Conservation (phyloP, 2,797 vertebrate species). For the Bryconaethiops microstoma region DNA sequence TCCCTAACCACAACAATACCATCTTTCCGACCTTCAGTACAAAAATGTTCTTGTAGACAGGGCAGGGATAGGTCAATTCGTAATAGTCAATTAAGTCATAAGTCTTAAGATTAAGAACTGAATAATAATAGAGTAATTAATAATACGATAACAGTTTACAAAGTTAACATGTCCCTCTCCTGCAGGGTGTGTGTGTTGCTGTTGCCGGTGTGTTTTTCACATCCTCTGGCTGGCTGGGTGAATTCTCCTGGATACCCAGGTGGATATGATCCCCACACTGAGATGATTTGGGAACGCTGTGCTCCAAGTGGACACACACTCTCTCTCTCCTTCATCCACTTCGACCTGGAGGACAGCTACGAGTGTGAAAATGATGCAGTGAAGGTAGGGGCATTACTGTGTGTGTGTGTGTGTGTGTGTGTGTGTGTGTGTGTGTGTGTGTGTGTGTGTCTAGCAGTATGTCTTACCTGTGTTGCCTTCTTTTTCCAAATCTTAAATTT, state of each 20-base stretch:
- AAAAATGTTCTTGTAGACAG: no score
- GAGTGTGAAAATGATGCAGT: conserved; percentile 86
- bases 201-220: conserved; percentile 45
- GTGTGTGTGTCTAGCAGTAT: background rate
- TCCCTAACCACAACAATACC: no score
- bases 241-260: conserved; percentile 87
- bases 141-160: no score
- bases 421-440: background rate
- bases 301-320: conserved; percentile 83
- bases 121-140: no score
- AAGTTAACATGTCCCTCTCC: background rate
- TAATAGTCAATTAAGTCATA: no score
- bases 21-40: no score
- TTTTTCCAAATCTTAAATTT: no score
- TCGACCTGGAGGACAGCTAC: conserved; percentile 88
- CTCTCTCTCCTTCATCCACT: conserved; percentile 83
- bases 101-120: no score
- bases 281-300: conserved; percentile 81
- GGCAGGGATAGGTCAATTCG: no score
- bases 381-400: conserved; percentile 73
- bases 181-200: conserved; percentile 67
- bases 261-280: conserved; percentile 78
- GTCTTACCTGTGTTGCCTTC: no score
- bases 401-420: background rate
- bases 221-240: conserved; percentile 71